Evolutionary conservation across 2,113 vertebrate species (phyloP), one percentile per base, ranked within the genome.

Genomic region (Leptodactylus fuscus): DNA sequence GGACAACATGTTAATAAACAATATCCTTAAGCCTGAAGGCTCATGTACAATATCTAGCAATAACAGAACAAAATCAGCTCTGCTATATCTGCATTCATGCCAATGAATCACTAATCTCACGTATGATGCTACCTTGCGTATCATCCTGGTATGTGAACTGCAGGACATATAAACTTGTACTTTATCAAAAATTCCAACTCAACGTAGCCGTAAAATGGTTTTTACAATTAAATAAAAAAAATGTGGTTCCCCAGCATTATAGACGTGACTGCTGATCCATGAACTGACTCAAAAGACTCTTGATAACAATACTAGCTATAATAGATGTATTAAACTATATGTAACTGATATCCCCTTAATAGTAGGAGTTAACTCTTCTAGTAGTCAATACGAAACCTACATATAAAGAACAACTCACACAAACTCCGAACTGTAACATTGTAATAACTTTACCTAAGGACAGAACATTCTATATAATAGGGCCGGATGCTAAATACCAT

Each of bases 121-220:
- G 13, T 48, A 48, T 48, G 6, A 65, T 32, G 27, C 12, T 3
- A 32, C 15, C 29, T 36, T 18, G 8, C 36, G 32, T 67, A 67
- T 16, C 5, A 62, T 16, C 6, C 8, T 8, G 18, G 6, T 18
- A 6, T 1, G 62, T n/a, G 11, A 73, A 51, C 46, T 36, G 2
- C 22, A 38, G 34, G 48, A 74, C 58, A 74, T 12, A 13, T 24
- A 5, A 55, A 62, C 58, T 62, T 53, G 9, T 4, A 77, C 65
- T 84, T 83, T 36, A 62, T 20, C 38, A 84, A 44, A 65, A 77
- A 78, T 78, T 49, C 73, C 55, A 24, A 44, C 36, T 67, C 27
- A 65, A 41, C n/a, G 27, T 27, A 76, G 3, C n/a, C 48, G 11
- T 44, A 34, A 65, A 36, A 71, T 5, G 9, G 27, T 38, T 82